These are phyloP conservation scores for Ptilonorhynchus violaceus DNA, from an alignment of 2,113 vertebrate genomes.

Conservation along the genomic window DNA sequence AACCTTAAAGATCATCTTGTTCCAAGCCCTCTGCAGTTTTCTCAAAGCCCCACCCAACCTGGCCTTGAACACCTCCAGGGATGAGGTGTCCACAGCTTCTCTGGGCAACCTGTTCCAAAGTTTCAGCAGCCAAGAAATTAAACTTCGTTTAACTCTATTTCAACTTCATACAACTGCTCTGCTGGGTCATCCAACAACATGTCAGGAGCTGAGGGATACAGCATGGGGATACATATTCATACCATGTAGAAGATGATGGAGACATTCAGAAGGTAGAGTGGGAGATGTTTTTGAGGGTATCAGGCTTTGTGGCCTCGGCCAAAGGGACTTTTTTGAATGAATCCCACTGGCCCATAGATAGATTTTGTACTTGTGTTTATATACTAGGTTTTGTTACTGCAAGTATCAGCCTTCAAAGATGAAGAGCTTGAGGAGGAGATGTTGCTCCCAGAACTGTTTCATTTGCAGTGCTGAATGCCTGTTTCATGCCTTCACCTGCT, in stretches of 20 bases:
- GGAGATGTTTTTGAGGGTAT: not conserved
- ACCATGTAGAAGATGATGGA: not conserved
- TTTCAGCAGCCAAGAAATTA: not conserved
- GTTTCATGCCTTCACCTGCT: not conserved
- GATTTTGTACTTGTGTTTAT: not conserved
- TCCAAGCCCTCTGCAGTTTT: not conserved
- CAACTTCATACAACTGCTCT: not conserved
- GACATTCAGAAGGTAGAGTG: not conserved
- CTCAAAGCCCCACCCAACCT: not conserved
- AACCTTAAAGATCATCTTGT: not conserved
- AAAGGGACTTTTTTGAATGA: not conserved
- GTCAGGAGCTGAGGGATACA: not conserved
- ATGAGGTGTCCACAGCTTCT: not conserved
- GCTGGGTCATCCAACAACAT: not conserved
- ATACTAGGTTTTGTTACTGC: not conserved
- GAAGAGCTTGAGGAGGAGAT: not conserved
- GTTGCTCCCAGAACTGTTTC: not conserved
- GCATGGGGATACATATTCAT: no score
- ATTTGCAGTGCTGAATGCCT: not conserved
- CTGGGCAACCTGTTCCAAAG: not conserved
- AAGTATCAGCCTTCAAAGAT: not conserved
- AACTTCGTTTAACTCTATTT: not conserved
- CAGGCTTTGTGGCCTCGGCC: not conserved
- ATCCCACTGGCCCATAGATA: not conserved
- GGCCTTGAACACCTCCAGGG: not conserved